These are phyloP conservation scores for Oncorhynchus clarkii DNA, from an alignment of 2,113 vertebrate genomes.

Conservation along the genomic window DNA sequence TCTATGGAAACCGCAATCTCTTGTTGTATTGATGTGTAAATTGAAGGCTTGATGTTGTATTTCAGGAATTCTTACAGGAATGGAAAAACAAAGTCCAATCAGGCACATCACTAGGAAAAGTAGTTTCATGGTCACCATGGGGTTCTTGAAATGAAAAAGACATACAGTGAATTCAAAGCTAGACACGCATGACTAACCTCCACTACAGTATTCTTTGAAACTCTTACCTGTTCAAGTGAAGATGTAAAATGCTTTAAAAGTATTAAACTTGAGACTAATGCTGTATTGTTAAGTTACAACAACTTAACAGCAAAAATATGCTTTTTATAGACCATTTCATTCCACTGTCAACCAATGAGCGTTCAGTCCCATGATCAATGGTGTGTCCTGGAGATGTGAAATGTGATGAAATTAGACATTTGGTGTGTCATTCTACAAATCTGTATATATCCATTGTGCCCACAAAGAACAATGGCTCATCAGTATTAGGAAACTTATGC, in stretches of 20 bases:
- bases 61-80: constrained; percentile 27
- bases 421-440: background rate
- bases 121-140: background rate
- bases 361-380: background rate
- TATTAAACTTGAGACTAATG: no score
- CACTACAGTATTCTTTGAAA: no score
- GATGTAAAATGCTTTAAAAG: background rate
- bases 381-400: background rate
- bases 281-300: no score
- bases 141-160: no score
- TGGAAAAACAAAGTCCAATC: constrained; percentile 15
- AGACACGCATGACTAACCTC: no score
- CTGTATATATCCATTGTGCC: no score
- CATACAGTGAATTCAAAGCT: no score
- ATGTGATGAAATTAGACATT: constrained; percentile 10
- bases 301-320: no score
- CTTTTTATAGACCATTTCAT: constrained; percentile 20
- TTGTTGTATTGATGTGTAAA: background rate
- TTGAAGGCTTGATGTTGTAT: no score
- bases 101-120: constrained; percentile 28
- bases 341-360: constrained; percentile 22
- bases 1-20: background rate
- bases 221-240: constrained; percentile 9
- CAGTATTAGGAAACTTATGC: background rate
- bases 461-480: background rate